phyloP scores from a whole-genome alignment of 2,888 invertebrate genomes.

The Athalia cordata region DNA sequence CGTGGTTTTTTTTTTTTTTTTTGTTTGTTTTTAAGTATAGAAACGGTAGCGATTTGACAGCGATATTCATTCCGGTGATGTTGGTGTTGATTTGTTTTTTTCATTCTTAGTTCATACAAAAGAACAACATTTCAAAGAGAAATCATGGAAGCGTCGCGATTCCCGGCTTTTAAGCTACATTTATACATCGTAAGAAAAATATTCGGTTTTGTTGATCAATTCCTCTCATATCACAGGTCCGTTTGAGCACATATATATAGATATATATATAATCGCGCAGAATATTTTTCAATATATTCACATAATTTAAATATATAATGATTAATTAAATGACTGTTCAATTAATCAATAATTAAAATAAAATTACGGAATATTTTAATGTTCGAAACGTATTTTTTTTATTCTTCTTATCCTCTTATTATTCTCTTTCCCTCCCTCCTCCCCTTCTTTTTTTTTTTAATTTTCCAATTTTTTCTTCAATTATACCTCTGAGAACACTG shows the following conservation, averaged over 20 bases:
- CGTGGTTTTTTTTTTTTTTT: neutral
- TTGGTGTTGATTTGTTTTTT: neutral
- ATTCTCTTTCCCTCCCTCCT: too few species aligned
- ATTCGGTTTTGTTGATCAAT: slow-evolving; percentile 20
- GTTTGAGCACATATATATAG: slow-evolving; percentile 33
- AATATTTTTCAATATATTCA: slow-evolving; percentile 2
- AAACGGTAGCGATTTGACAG: too few species aligned
- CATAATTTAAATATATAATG: neutral
- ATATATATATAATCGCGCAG: neutral
- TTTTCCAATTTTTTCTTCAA: neutral
- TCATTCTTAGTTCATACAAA: neutral
- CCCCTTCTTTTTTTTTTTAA: neutral
- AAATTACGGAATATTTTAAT: neutral
- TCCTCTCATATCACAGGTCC: slow-evolving; percentile 40
- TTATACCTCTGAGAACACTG: too few species aligned
- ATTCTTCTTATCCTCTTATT: neutral
- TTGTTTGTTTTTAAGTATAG: neutral
- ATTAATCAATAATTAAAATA: neutral
- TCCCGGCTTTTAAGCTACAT: too few species aligned
- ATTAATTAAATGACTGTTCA: neutral
- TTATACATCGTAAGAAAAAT: too few species aligned
- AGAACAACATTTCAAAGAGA: too few species aligned
- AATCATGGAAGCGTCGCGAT: too few species aligned
- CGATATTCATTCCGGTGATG: neutral
- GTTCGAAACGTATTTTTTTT: neutral